Conservation (phyloP, 2,113 vertebrate genomes). For the Odobenus rosmarus region DNA sequence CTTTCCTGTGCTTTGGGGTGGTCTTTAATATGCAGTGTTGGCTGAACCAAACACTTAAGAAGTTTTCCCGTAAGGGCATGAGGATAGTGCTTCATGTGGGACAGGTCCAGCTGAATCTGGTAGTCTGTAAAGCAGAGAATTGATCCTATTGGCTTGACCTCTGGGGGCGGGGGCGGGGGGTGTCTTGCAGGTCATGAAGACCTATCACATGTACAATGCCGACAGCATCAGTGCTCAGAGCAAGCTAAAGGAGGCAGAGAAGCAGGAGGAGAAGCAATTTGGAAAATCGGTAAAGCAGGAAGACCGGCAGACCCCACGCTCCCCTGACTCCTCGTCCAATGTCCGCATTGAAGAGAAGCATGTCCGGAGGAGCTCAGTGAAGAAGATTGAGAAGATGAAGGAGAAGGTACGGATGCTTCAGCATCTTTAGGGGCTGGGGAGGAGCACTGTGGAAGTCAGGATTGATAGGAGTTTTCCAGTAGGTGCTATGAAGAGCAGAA, state of each 20-base stretch:
- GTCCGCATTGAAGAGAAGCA: constrained; percentile 96
- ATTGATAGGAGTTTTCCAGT: background rate
- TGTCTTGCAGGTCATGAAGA: constrained; percentile 96
- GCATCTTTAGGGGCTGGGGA: background rate
- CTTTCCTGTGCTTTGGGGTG: background rate
- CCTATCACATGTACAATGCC: constrained; percentile 98
- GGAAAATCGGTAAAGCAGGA: constrained; percentile 95
- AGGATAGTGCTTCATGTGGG: background rate
- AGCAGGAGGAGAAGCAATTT: constrained; percentile 99
- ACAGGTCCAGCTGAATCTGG: background rate
- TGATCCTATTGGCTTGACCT: constrained; percentile 62
- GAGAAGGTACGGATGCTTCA: constrained; percentile 90
- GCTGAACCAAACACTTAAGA: background rate
- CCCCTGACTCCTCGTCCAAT: constrained; percentile 93
- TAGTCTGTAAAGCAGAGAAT: background rate
- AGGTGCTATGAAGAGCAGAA: background rate
- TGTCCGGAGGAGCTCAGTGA: constrained; percentile 95
- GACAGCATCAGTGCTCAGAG: constrained; percentile 99
- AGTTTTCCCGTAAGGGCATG: background rate
- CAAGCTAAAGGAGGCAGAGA: constrained; percentile 99
- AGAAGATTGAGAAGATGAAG: constrained; percentile 99
- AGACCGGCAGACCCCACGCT: constrained; percentile 94
- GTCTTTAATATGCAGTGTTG: background rate
- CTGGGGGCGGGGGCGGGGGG: background rate
- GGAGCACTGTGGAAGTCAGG: background rate